These are phyloP conservation scores for Alca torda DNA, from an alignment of 2,797 vertebrate species.

Conservation along the genomic window DNA sequence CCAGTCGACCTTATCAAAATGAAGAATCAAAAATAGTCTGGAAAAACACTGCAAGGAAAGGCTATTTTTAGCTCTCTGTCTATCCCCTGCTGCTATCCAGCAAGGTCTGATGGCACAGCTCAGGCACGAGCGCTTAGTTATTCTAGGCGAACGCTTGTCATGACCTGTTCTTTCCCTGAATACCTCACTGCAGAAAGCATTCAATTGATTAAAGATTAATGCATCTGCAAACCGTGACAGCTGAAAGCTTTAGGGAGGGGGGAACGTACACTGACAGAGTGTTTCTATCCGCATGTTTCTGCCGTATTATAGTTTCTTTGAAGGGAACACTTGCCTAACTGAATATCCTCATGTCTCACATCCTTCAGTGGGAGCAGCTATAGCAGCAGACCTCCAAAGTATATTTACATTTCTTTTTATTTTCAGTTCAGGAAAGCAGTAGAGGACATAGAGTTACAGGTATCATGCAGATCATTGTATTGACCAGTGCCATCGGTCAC, in stretches of 20 bases:
- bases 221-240: conserved; percentile 69
- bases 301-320: background rate
- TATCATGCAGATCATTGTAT: background rate
- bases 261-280: conserved; percentile 22
- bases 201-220: conserved; percentile 80
- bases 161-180: conserved; percentile 60
- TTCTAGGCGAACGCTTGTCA: conserved; percentile 60
- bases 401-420: background rate
- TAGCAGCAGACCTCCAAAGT: background rate
- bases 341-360: background rate
- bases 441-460: background rate
- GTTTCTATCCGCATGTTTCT: conserved; percentile 64
- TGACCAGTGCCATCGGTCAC: background rate
- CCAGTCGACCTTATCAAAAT: conserved; percentile 79
- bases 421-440: background rate
- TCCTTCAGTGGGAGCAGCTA: background rate
- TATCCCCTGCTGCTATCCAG: conserved; percentile 70
- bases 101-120: conserved; percentile 66
- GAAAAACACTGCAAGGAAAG: conserved; percentile 76
- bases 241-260: conserved; percentile 13
- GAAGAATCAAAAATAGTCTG: conserved; percentile 81
- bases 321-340: background rate
- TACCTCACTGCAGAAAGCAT: conserved; percentile 71
- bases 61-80: conserved; percentile 74
- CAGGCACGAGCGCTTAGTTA: conserved; percentile 64